phyloP scores from a whole-genome alignment of 30 jellyfish, hydroid and myxozoan genomes.

The Phacellophora camtschatica region DNA sequence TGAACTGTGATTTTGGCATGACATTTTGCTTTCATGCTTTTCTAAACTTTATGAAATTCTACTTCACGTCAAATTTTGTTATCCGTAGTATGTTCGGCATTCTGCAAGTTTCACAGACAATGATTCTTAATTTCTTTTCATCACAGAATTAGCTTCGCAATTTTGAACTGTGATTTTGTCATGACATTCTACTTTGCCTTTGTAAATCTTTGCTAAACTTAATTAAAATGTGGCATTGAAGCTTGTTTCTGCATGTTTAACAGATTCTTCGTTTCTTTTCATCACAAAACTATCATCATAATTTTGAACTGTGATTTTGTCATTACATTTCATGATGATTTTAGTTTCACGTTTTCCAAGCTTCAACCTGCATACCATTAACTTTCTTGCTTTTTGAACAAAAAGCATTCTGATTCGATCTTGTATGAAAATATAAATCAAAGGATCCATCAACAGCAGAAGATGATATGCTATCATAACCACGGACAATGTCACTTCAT shows the following conservation, averaged over 20 bases:
- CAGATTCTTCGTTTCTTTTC: not conserved
- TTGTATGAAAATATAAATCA: slow-evolving; percentile 52
- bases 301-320: not conserved
- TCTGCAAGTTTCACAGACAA: no score
- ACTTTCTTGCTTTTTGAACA: not conserved
- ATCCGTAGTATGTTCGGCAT: no score
- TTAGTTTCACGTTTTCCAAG: no score
- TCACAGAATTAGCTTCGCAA: not conserved
- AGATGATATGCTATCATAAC: slow-evolving; percentile 2
- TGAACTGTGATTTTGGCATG: no score
- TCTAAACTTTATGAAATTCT: no score
- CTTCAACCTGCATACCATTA: not conserved
- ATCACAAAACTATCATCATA: not conserved
- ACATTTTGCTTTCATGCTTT: no score
- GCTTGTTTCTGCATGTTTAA: not conserved
- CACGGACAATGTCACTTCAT: not conserved
- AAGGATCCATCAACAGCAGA: slow-evolving; percentile 28
- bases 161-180: not conserved
- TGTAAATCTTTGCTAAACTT: no score
- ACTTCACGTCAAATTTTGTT: no score
- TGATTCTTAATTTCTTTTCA: not conserved
- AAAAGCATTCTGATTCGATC: slow-evolving; percentile 19
- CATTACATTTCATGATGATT: not conserved
- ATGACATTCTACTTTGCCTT: not conserved
- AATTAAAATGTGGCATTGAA: no score